phyloP scores from a whole-genome alignment of 2,888 invertebrate genomes.

The Vesta saturnalis region DNA sequence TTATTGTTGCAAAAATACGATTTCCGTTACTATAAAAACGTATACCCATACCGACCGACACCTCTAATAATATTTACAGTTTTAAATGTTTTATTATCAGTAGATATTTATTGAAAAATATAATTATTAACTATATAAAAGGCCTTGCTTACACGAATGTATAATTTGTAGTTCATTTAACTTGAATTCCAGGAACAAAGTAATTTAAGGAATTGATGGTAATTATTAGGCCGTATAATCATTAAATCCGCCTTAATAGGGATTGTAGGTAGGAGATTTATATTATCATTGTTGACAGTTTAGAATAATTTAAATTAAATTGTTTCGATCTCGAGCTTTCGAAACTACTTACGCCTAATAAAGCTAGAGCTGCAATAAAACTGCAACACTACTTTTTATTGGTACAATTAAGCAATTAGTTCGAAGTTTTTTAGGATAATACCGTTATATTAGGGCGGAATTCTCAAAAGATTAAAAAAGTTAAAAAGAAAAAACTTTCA shows the following conservation, averaged over 20 bases:
- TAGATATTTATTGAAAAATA: background rate
- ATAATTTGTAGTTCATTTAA: slow-evolving; percentile 14
- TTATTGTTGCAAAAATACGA: slow-evolving; percentile 15
- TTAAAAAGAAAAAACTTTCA: background rate
- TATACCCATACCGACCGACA: background rate
- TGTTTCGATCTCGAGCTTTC: slow-evolving; percentile 4
- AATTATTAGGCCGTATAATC: slow-evolving; percentile 14
- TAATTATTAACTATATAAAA: background rate
- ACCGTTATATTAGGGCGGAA: slow-evolving; percentile 14
- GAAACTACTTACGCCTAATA: slow-evolving; percentile 5
- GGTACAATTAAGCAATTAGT: slow-evolving; percentile 11
- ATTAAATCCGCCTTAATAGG: slow-evolving; percentile 10
- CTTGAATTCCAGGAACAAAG: slow-evolving; percentile 15
- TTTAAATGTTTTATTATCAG: slow-evolving; percentile 6
- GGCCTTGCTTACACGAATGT: background rate
- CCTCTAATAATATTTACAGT: background rate
- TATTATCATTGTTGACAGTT: slow-evolving; percentile 14
- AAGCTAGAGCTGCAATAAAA: slow-evolving; percentile 5
- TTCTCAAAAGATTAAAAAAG: background rate
- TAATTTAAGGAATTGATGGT: slow-evolving; percentile 12
- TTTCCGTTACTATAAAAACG: slow-evolving; percentile 7
- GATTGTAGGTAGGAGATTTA: slow-evolving; percentile 10
- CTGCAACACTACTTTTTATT: slow-evolving; percentile 7
- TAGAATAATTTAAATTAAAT: slow-evolving; percentile 7
- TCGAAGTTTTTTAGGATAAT: background rate